These are phyloP conservation scores for Lottia gigantea DNA, from an alignment of 2,888 invertebrate genomes.

Conservation along the genomic window DNA sequence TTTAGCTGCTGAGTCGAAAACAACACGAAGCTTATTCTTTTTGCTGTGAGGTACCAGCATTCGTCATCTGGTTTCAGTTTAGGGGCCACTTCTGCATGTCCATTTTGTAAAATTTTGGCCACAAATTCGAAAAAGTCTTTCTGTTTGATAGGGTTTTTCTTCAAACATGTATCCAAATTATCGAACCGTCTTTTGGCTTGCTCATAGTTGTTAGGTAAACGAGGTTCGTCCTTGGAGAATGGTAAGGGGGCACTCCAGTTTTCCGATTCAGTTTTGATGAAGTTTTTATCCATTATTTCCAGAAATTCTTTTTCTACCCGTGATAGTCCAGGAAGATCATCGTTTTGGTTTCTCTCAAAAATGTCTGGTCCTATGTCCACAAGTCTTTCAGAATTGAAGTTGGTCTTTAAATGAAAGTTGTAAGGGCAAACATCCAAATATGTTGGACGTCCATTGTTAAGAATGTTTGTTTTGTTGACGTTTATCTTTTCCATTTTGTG, in stretches of 20 bases:
- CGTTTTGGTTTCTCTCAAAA: neutral
- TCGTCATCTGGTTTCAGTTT: neutral
- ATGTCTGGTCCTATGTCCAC: neutral
- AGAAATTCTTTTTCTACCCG: neutral
- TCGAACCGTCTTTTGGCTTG: neutral
- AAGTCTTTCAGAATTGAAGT: too few species aligned
- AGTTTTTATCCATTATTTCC: slow-evolving; percentile 1
- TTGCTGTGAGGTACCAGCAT: neutral
- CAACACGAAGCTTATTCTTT: neutral
- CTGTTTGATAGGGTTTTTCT: neutral
- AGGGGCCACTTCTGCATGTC: neutral
- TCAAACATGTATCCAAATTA: neutral
- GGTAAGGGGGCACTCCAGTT: neutral
- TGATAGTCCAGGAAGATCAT: neutral
- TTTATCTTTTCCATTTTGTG: slow-evolving; percentile 18
- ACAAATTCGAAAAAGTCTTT: slow-evolving; percentile 1
- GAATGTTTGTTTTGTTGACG: slow-evolving; percentile 17
- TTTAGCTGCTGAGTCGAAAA: slow-evolving; percentile 5
- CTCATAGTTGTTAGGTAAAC: neutral
- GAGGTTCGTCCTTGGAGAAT: neutral
- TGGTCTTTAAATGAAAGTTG: neutral
- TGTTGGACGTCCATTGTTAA: slow-evolving; percentile 10
- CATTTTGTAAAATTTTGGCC: neutral
- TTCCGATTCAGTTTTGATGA: neutral
- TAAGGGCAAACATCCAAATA: slow-evolving; percentile 14